phyloP scores from a whole-genome alignment of 2,797 vertebrate species.

The Decapterus maruadsi region DNA sequence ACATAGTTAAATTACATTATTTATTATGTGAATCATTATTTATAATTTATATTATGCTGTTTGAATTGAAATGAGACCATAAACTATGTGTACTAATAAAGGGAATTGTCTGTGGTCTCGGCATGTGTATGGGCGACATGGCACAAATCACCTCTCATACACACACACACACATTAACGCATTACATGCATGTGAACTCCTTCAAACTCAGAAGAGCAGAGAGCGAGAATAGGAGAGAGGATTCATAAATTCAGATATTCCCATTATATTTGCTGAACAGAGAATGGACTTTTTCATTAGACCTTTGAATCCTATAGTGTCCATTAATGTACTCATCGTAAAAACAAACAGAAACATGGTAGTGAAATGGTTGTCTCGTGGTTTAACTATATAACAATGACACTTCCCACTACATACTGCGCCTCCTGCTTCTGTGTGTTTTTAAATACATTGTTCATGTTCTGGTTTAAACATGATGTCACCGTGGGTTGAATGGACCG shows the following conservation, averaged over 20 bases:
- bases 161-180: not conserved
- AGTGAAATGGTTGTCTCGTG: not conserved
- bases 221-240: not conserved
- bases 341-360: not conserved
- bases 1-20: constrained; percentile 27
- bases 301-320: not conserved
- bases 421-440: not conserved
- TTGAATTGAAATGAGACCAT: constrained; percentile 6
- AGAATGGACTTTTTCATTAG: not conserved
- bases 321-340: not conserved
- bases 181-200: not conserved
- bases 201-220: not conserved
- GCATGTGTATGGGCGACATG: not conserved
- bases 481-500: not conserved
- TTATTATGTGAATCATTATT: not conserved
- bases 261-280: not conserved
- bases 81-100: constrained; percentile 11
- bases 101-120: not conserved
- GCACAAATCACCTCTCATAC: not conserved
- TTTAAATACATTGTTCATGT: not conserved
- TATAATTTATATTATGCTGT: not conserved
- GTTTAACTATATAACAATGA: not conserved
- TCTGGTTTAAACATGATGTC: not conserved
- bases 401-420: not conserved
- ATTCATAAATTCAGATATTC: not conserved